Evolutionary conservation across 1,140 invertebrate species (phyloP).

Genomic region (Branchinecta lindahli): DNA sequence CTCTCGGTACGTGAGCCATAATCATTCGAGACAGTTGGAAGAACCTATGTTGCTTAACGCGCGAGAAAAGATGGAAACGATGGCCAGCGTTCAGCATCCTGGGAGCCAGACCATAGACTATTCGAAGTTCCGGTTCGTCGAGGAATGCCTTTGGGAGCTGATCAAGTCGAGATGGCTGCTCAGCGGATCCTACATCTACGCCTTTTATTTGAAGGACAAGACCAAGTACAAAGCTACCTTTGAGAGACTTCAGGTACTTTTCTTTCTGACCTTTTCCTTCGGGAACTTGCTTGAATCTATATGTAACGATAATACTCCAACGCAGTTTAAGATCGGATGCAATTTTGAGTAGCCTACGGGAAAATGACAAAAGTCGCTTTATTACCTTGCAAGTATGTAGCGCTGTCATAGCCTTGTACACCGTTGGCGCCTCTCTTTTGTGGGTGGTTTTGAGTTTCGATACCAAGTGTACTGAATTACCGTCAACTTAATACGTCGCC

Average conservation of each 20-base stretch:
- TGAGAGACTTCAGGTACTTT: slow-evolving; percentile 49
- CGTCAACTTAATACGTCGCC: too few species aligned
- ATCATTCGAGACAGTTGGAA: slow-evolving; percentile 45
- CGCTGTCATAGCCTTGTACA: too few species aligned
- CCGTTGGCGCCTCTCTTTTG: too few species aligned
- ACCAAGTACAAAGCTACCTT: slow-evolving; percentile 51
- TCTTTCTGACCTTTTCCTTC: neutral
- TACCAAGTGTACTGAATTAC: too few species aligned
- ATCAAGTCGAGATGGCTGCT: slow-evolving; percentile 45
- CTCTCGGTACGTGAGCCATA: slow-evolving; percentile 48
- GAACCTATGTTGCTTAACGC: slow-evolving; percentile 43
- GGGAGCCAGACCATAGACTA: slow-evolving; percentile 19
- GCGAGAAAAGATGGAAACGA: slow-evolving; percentile 45
- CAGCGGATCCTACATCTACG: slow-evolving; percentile 51
- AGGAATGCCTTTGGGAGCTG: slow-evolving; percentile 46
- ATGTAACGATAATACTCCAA: too few species aligned
- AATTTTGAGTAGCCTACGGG: too few species aligned
- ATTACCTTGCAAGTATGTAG: too few species aligned
- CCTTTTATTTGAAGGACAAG: slow-evolving; percentile 44
- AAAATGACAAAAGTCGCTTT: too few species aligned
- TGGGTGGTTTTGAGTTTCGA: too few species aligned
- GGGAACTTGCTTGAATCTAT: too few species aligned
- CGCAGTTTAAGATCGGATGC: too few species aligned
- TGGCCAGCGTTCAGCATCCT: slow-evolving; percentile 32
- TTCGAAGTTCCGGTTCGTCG: slow-evolving; percentile 37